A percentile compares a stretch with the other conserved stretches of the same genome.
Conservation (phyloP, 2,888 invertebrate species). For the Cosmia pyralina region DNA sequence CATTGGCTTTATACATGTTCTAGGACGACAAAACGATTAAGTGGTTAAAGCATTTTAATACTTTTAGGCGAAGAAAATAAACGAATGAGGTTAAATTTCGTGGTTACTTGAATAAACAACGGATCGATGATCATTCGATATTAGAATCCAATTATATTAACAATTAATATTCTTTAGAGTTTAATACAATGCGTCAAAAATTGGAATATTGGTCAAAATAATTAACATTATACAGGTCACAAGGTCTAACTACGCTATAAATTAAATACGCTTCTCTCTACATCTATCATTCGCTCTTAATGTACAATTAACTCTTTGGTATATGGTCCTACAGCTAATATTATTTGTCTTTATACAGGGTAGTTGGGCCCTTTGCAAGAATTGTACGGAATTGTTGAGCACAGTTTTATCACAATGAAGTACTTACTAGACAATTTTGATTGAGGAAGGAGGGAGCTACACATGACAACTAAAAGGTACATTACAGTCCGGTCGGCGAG, state of each 20-base stretch:
- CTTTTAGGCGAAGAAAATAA: slow-evolving; percentile 70
- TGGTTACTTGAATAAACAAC: slow-evolving; percentile 54
- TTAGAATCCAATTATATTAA: slow-evolving; percentile 60
- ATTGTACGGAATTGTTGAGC: slow-evolving; percentile 60
- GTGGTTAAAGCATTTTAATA: slow-evolving; percentile 79
- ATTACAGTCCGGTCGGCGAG: too few relatives aligned
- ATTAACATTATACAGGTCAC: slow-evolving; percentile 82
- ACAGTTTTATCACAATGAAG: slow-evolving; percentile 64
- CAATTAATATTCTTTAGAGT: slow-evolving; percentile 49
- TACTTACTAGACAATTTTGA: slow-evolving; percentile 62
- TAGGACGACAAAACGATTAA: slow-evolving; percentile 80
- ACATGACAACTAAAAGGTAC: slow-evolving; percentile 41
- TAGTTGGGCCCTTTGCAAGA: slow-evolving; percentile 80
- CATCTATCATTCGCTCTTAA: slow-evolving; percentile 83
- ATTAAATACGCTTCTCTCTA: slow-evolving; percentile 84
- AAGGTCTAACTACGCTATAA: slow-evolving; percentile 84
- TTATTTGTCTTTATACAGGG: slow-evolving; percentile 84
- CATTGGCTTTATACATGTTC: slow-evolving; percentile 84
- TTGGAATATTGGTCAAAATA: slow-evolving; percentile 83
- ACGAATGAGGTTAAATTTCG: slow-evolving; percentile 65
- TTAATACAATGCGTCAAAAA: slow-evolving; percentile 69
- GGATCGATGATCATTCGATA: slow-evolving; percentile 61
- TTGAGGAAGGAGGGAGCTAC: slow-evolving; percentile 38
- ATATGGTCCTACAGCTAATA: slow-evolving; percentile 88
- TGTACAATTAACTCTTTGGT: slow-evolving; percentile 90